Evolutionary conservation across 2,113 vertebrate genomes (phyloP).

Genomic region (Taxidea taxus): DNA sequence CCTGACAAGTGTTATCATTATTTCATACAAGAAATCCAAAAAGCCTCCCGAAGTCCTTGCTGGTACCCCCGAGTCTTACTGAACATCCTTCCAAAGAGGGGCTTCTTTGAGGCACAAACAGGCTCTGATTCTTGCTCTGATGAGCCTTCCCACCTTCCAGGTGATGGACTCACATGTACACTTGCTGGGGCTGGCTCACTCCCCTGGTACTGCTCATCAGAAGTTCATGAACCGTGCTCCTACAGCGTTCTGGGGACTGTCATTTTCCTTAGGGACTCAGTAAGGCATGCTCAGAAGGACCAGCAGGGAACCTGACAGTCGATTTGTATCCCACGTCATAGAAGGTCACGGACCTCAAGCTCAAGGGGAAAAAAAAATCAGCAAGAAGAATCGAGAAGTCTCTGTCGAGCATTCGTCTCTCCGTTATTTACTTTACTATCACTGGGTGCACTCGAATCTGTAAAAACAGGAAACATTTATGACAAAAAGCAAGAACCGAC

Average conservation of each 20-base stretch:
- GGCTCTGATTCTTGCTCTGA: neutral
- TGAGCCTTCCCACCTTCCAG: neutral
- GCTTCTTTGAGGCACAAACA: neutral
- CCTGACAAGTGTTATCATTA: neutral
- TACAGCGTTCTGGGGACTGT: neutral
- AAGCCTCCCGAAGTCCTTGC: neutral
- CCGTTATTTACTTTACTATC: neutral
- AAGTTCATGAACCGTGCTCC: neutral
- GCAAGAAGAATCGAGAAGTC: slow-evolving; percentile 83
- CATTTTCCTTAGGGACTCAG: neutral
- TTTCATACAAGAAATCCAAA: neutral
- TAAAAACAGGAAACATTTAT: slow-evolving; percentile 69
- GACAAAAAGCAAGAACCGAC: neutral
- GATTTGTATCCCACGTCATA: neutral
- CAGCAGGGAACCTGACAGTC: neutral
- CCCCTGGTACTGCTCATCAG: neutral
- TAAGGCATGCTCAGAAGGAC: neutral
- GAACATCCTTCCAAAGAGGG: neutral
- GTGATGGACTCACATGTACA: neutral
- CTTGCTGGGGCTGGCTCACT: neutral
- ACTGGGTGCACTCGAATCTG: slow-evolving; percentile 59
- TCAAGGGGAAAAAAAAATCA: slow-evolving; percentile 48
- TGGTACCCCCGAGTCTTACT: neutral
- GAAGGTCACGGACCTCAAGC: neutral
- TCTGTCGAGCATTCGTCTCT: slow-evolving; percentile 82